These are phyloP conservation scores for Galemys pyrenaicus DNA, from an alignment of 2,113 vertebrate species.

Conservation along the genomic window DNA sequence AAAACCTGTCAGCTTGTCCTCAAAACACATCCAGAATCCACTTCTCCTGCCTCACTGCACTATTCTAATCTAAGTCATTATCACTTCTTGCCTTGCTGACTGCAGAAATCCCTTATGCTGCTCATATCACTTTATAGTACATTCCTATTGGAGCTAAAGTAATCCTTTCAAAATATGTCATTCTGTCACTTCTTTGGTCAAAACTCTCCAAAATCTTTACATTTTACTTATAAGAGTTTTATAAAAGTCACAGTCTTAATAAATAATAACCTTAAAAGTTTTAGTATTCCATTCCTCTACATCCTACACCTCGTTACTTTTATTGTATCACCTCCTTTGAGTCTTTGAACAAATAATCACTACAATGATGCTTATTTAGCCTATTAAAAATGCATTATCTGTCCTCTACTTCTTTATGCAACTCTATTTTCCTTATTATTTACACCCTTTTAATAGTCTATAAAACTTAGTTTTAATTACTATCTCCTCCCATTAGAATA, in stretches of 20 bases:
- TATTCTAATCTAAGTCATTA: conserved; percentile 4
- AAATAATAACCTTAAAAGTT: background rate
- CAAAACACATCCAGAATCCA: background rate
- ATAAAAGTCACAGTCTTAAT: background rate
- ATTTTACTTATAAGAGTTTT: too few species aligned
- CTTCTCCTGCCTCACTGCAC: background rate
- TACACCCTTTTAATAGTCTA: too few species aligned
- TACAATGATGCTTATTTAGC: background rate
- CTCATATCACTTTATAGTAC: background rate
- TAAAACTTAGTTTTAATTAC: too few species aligned
- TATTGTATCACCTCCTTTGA: background rate
- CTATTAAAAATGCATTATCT: background rate
- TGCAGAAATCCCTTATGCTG: background rate
- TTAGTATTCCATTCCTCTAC: background rate
- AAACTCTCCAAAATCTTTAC: background rate
- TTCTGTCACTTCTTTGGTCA: background rate
- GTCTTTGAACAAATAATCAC: background rate
- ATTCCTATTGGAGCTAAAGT: background rate
- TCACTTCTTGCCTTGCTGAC: background rate
- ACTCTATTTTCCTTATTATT: background rate
- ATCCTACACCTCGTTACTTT: background rate
- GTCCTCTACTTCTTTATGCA: background rate
- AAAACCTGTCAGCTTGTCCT: background rate
- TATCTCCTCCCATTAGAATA: too few species aligned
- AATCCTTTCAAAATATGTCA: background rate